phyloP scores from a whole-genome alignment of 2,797 vertebrate species.

The Oreochromis grahami region DNA sequence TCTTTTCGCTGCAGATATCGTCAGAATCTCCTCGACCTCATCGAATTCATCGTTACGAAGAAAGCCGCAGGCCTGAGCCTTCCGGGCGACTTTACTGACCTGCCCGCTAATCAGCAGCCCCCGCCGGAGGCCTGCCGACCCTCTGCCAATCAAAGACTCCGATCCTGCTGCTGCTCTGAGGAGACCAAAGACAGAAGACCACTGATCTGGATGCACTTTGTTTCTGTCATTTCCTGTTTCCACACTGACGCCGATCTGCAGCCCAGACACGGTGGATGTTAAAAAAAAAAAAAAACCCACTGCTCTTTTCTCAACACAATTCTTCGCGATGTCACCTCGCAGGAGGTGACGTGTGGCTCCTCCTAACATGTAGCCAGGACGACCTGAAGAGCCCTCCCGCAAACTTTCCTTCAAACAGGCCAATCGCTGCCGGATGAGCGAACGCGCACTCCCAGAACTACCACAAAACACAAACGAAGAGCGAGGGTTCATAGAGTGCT shows the following conservation, averaged over 20 bases:
- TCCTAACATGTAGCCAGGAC: constrained; percentile 34
- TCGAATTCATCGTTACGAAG: background rate
- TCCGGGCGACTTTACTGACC: background rate
- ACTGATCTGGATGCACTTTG: background rate
- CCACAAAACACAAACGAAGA: background rate
- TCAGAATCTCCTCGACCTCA: background rate
- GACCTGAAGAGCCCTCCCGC: background rate
- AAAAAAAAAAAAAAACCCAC: fast-evolving
- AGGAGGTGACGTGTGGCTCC: constrained; percentile 19
- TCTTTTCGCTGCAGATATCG: constrained; percentile 12
- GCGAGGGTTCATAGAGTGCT: constrained; percentile 25
- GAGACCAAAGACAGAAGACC: background rate
- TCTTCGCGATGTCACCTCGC: background rate
- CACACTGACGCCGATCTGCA: background rate
- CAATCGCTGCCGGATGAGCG: background rate
- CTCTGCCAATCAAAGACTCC: constrained; percentile 7
- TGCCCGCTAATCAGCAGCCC: fast-evolving
- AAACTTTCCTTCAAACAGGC: constrained; percentile 35
- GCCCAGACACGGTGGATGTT: background rate
- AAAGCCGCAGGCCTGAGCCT: background rate
- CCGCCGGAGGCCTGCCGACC: background rate
- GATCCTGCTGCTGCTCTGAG: constrained; percentile 38
- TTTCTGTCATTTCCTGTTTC: background rate
- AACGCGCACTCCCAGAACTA: background rate
- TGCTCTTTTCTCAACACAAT: background rate